Conservation (phyloP, 2,797 vertebrate genomes). For the Hemibagrus guttatus region DNA sequence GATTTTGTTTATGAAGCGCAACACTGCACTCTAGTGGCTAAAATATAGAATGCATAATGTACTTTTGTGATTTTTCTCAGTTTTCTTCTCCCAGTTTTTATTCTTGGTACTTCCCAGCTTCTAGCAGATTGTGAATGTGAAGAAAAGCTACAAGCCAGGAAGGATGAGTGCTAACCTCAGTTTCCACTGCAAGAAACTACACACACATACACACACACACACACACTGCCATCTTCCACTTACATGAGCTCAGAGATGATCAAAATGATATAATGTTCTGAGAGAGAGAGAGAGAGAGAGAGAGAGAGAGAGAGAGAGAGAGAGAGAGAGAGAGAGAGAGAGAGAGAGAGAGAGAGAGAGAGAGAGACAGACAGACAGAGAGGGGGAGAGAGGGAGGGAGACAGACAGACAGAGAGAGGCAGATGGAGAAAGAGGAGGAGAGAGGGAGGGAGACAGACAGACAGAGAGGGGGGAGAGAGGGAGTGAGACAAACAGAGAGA, state of each 20-base stretch:
- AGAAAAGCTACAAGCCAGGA: not conserved
- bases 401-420: no score
- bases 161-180: not conserved
- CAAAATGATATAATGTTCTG: not conserved
- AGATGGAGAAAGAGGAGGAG: no score
- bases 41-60: not conserved
- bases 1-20: slow-evolving; percentile 10
- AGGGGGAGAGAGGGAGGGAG: not conserved
- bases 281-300: not conserved
- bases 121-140: no score
- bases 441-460: no score
- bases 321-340: no score
- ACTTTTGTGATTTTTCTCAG: not conserved
- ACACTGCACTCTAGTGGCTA: slow-evolving; percentile 45
- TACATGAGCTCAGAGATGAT: not conserved
- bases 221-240: not conserved
- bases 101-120: not conserved
- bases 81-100: not conserved
- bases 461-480: not conserved
- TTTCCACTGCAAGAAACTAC: no score
- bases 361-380: no score
- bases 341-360: no score
- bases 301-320: not conserved
- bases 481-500: not conserved
- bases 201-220: no score